phyloP scores from a whole-genome alignment of 2,113 vertebrate species.

The Morone chrysops region DNA sequence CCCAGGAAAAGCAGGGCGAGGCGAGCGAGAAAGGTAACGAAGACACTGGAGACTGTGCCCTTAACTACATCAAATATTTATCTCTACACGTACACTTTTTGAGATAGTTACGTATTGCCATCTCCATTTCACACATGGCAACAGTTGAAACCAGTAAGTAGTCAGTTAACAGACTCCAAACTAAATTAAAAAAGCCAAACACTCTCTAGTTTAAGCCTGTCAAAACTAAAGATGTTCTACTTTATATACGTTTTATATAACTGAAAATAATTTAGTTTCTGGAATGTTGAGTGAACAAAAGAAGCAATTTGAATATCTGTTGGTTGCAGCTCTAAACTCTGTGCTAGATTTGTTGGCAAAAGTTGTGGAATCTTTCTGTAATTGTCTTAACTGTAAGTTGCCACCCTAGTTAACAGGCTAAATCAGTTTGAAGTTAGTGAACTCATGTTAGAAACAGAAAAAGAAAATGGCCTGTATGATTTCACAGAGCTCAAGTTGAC shows the following conservation, averaged over 20 bases:
- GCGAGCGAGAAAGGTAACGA: slow-evolving; percentile 83
- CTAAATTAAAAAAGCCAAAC: no score
- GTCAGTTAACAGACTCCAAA: no score
- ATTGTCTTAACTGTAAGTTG: no score
- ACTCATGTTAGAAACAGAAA: no score
- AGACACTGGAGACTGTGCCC: not conserved
- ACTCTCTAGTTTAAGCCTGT: not conserved
- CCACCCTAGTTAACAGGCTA: not conserved
- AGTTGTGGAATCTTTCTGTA: not conserved
- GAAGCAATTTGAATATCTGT: not conserved
- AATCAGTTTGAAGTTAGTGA: not conserved
- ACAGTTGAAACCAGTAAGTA: no score
- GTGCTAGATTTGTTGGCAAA: not conserved
- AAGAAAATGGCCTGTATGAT: no score
- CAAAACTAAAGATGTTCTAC: not conserved
- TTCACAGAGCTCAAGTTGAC: no score
- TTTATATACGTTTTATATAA: not conserved
- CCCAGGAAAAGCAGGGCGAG: slow-evolving; percentile 87
- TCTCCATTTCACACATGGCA: no score
- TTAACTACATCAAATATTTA: not conserved
- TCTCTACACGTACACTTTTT: not conserved
- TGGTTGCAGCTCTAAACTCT: not conserved
- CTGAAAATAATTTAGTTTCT: no score
- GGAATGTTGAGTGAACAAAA: no score
- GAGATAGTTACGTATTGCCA: not conserved